A percentile compares a stretch with the other conserved stretches of the same genome.
Evolutionary conservation across 23 tunicate species (phyloP).

Genomic region (Ascidia mentula): DNA sequence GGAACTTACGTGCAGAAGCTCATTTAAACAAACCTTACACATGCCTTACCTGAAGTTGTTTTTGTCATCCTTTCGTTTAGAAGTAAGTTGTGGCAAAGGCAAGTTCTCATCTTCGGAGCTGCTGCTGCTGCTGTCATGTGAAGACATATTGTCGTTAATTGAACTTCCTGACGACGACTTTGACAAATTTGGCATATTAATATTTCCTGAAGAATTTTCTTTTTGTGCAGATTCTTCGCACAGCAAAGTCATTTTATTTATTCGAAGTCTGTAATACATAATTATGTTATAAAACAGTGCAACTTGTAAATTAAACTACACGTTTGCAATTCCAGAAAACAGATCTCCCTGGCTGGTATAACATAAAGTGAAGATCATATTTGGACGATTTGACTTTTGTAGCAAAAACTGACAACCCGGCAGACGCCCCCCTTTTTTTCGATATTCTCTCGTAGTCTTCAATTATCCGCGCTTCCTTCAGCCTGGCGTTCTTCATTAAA

Average conservation of each 20-base stretch:
- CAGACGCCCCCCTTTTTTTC: background rate
- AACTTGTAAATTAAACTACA: background rate
- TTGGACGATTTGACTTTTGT: background rate
- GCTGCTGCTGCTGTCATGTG: background rate
- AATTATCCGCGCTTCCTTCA: constrained; percentile 36
- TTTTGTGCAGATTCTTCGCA: background rate
- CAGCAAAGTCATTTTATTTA: background rate
- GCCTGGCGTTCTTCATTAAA: constrained; percentile 26
- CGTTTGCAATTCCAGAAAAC: no score
- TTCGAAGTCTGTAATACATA: background rate
- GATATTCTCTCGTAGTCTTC: constrained; percentile 1
- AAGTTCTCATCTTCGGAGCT: background rate
- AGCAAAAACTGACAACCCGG: background rate
- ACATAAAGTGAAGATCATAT: no score
- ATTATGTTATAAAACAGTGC: no score
- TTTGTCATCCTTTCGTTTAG: background rate
- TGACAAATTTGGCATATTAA: background rate
- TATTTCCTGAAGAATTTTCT: background rate
- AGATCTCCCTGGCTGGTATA: no score
- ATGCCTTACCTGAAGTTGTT: background rate
- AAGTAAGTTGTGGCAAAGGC: background rate
- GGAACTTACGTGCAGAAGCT: no score
- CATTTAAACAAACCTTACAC: no score
- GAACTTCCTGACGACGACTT: background rate
- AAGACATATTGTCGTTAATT: background rate